Percentiles rank a stretch among this genome's conserved stretches.
Conservation (phyloP, 2,113 vertebrate genomes). For the Sander lucioperca region DNA sequence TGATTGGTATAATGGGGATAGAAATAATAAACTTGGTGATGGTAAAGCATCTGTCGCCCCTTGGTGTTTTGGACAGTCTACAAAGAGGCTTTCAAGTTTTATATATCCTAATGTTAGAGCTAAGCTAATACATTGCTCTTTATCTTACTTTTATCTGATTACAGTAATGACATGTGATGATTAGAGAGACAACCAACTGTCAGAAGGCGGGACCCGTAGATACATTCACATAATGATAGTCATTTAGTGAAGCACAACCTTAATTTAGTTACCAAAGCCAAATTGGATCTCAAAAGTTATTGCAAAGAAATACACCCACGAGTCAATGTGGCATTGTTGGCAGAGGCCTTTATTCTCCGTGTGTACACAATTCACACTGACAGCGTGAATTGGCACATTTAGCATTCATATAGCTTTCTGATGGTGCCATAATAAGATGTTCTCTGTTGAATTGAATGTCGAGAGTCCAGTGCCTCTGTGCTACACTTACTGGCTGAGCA, state of each 20-base stretch:
- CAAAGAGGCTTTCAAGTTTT: slow-evolving; percentile 58
- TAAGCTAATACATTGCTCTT: slow-evolving; percentile 59
- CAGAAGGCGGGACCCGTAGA: slow-evolving; percentile 60
- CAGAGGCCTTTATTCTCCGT: slow-evolving; percentile 8
- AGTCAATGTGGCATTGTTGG: slow-evolving; percentile 14
- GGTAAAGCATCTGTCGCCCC: slow-evolving; percentile 53
- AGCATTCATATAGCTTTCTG: slow-evolving; percentile 4
- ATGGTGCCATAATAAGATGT: slow-evolving; percentile 8
- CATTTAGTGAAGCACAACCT: slow-evolving; percentile 58
- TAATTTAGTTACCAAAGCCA: slow-evolving; percentile 59
- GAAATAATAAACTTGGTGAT: slow-evolving; percentile 58
- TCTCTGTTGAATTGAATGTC: slow-evolving; percentile 1
- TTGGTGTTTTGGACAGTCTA: slow-evolving; percentile 54
- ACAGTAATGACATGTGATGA: slow-evolving; percentile 70
- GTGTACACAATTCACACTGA: slow-evolving; percentile 5
- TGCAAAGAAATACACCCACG: slow-evolving; percentile 65
- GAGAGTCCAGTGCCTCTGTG: neutral
- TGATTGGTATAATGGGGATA: slow-evolving; percentile 51
- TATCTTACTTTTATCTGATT: slow-evolving; percentile 70
- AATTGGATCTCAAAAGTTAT: slow-evolving; percentile 66
- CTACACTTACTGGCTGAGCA: slow-evolving; percentile 7
- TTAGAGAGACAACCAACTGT: slow-evolving; percentile 62
- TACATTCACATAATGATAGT: slow-evolving; percentile 63
- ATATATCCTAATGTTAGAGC: slow-evolving; percentile 56
- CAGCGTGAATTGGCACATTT: slow-evolving; percentile 31